These are phyloP conservation scores for Caenorhabditis plicata DNA, from an alignment of 2,888 invertebrate species.

Conservation along the genomic window DNA sequence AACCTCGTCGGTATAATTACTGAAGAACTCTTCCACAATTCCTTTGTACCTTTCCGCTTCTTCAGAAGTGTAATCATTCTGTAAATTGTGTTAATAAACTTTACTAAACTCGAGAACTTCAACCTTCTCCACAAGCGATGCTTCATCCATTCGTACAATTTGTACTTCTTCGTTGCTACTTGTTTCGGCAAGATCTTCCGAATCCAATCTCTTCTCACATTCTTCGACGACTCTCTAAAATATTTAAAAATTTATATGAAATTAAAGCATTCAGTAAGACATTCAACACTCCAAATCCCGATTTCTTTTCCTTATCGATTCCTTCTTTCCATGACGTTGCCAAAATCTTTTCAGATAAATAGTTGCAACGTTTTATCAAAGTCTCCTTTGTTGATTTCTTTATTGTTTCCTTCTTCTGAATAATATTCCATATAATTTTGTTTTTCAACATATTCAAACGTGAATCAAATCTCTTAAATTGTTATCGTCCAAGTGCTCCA, in stretches of 20 bases:
- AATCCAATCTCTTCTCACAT: constrained; percentile 42
- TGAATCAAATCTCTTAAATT: constrained; percentile 25
- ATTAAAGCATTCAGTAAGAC: constrained; percentile 4
- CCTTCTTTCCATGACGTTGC: constrained; percentile 30
- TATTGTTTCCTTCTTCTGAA: constrained; percentile 34
- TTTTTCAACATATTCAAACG: constrained; percentile 6
- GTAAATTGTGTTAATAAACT: background rate
- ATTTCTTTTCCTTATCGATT: constrained; percentile 4
- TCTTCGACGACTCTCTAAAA: constrained; percentile 43
- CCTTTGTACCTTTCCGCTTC: constrained; percentile 22
- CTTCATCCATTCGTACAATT: constrained; percentile 16
- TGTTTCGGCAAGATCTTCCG: constrained; percentile 37
- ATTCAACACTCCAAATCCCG: constrained; percentile 37
- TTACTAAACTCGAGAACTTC: background rate
- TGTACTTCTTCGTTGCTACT: constrained; percentile 24
- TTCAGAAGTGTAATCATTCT: constrained; percentile 16
- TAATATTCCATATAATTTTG: background rate
- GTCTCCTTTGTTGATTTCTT: constrained; percentile 20
- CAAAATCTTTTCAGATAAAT: constrained; percentile 59
- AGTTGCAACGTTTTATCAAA: constrained; percentile 58
- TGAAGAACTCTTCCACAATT: constrained; percentile 27
- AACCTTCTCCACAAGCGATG: constrained; percentile 3
- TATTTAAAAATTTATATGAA: background rate
- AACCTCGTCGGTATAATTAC: constrained; percentile 20
- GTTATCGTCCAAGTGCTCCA: constrained; percentile 42